Percentiles rank a stretch among this genome's conserved stretches.
These are phyloP conservation scores for Zygogramma bicolorata DNA, from an alignment of 2,888 invertebrate species.

Conservation along the genomic window DNA sequence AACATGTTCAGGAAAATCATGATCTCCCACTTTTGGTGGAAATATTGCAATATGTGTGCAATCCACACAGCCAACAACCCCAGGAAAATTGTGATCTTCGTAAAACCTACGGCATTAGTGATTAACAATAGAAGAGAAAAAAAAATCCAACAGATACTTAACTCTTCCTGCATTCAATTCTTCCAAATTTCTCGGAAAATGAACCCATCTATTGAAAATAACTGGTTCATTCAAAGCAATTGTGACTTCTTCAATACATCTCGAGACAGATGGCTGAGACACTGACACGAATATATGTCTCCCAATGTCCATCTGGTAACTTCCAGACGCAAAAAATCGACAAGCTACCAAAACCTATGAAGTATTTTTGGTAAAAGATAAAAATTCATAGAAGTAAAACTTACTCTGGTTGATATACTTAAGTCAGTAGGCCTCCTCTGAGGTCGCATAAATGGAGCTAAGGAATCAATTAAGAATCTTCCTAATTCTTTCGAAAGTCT, in stretches of 20 bases:
- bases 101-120: slow-evolving; percentile 15
- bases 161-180: neutral
- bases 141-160: neutral
- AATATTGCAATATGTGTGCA: slow-evolving; percentile 34
- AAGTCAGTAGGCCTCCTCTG: slow-evolving; percentile 2
- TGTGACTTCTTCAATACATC: slow-evolving; percentile 19
- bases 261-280: slow-evolving; percentile 13
- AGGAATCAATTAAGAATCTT: slow-evolving; percentile 3
- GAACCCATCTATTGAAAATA: slow-evolving; percentile 22
- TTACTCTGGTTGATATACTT: neutral
- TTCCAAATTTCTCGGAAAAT: slow-evolving; percentile 19
- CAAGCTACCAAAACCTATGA: slow-evolving; percentile 12
- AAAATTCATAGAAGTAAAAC: neutral
- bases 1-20: slow-evolving; percentile 26
- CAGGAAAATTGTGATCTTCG: slow-evolving; percentile 18
- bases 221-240: slow-evolving; percentile 25
- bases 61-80: slow-evolving; percentile 29
- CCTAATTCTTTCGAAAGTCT: slow-evolving; percentile 15
- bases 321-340: slow-evolving; percentile 21
- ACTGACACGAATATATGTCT: slow-evolving; percentile 16
- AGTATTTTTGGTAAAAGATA: neutral
- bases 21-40: slow-evolving; percentile 13
- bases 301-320: slow-evolving; percentile 28
- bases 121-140: neutral
- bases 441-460: slow-evolving; percentile 13